Percentiles rank a stretch among this genome's conserved stretches.
Conservation (phyloP, 2,797 vertebrate genomes). For the Amphiprion clarkii region DNA sequence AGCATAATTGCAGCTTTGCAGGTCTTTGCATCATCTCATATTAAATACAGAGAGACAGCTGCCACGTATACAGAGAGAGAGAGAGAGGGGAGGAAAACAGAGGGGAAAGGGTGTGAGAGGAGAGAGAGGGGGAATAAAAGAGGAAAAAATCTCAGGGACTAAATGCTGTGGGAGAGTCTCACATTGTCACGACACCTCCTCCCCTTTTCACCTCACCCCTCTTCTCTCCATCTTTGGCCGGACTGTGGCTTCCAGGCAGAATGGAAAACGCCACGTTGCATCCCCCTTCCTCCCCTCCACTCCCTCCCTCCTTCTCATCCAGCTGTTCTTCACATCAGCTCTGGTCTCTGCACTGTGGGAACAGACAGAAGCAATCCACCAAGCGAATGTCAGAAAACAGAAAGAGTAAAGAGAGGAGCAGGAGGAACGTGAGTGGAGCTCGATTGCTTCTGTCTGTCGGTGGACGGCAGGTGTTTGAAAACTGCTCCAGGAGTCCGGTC, state of each 20-base stretch:
- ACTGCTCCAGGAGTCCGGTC: background rate
- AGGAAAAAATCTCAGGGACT: background rate
- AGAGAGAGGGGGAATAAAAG: background rate
- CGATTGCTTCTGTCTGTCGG: constrained; percentile 49
- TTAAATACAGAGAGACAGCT: constrained; percentile 40
- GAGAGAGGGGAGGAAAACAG: background rate
- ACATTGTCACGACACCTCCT: constrained; percentile 45
- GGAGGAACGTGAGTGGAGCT: background rate
- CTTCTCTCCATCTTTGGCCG: constrained; percentile 52
- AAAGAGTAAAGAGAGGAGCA: background rate
- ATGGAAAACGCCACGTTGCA: constrained; percentile 88
- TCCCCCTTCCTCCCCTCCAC: constrained; percentile 45
- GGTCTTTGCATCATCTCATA: constrained; percentile 18
- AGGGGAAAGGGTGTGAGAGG: too few relatives aligned
- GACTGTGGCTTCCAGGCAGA: constrained; percentile 60
- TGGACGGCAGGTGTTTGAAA: constrained; percentile 43
- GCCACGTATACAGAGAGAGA: constrained; percentile 80
- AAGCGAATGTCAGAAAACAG: too few relatives aligned
- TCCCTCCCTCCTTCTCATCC: constrained; percentile 78
- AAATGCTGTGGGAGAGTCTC: constrained; percentile 14
- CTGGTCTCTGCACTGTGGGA: constrained; percentile 66
- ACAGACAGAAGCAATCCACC: constrained; percentile 86
- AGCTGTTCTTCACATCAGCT: constrained; percentile 88
- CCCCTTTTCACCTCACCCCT: constrained; percentile 40
- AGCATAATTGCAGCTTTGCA: constrained; percentile 51